Evolutionary conservation across 2,797 vertebrate genomes (phyloP).

Genomic region (Cygnus olor): DNA sequence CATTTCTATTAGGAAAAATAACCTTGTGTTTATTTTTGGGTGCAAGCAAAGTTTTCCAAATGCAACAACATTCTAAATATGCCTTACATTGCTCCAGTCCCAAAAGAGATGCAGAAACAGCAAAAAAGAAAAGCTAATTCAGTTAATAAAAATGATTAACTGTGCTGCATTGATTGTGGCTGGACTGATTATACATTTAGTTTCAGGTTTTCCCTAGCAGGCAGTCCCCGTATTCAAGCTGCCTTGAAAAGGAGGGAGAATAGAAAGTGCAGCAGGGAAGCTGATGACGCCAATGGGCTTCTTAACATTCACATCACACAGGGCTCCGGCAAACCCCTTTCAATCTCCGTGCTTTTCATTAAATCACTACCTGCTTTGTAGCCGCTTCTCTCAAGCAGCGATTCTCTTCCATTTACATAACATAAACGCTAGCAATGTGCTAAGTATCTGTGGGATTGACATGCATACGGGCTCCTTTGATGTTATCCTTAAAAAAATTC

Average conservation of each 20-base stretch:
- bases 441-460: neutral
- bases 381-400: neutral
- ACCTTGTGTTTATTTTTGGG: neutral
- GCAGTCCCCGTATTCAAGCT: slow-evolving; percentile 26
- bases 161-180: slow-evolving; percentile 50
- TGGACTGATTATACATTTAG: slow-evolving; percentile 48
- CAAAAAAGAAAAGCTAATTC: neutral
- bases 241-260: neutral
- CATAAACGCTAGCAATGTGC: neutral
- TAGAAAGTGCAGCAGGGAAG: neutral
- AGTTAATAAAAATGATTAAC: slow-evolving; percentile 49
- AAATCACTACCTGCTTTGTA: slow-evolving; percentile 51
- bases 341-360: slow-evolving; percentile 31
- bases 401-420: slow-evolving; percentile 44
- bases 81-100: neutral
- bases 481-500: neutral
- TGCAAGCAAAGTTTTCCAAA: neutral
- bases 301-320: slow-evolving; percentile 57
- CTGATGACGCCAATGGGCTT: slow-evolving; percentile 29
- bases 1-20: neutral
- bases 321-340: slow-evolving; percentile 36
- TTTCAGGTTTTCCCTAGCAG: slow-evolving; percentile 29
- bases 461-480: neutral
- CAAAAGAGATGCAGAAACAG: neutral
- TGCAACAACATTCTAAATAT: neutral